These are phyloP conservation scores for Andrena trimmerana DNA, from an alignment of 2,888 invertebrate genomes.

Conservation along the genomic window DNA sequence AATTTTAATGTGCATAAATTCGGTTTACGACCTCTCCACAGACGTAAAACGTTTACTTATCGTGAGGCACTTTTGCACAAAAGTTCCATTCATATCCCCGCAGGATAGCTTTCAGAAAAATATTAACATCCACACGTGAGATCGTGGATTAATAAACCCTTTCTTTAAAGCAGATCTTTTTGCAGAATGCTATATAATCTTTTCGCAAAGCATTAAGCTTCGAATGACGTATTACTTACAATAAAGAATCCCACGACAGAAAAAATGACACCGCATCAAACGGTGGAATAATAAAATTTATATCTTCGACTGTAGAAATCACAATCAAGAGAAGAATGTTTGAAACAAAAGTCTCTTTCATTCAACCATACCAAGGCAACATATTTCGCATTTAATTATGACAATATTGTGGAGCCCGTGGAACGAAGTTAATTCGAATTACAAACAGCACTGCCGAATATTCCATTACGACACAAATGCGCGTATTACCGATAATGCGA, in stretches of 20 bases:
- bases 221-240: background rate
- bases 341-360: background rate
- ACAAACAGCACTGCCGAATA: slow-evolving; percentile 2
- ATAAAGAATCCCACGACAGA: background rate
- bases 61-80: background rate
- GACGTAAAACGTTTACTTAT: background rate
- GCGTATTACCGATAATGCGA: slow-evolving; percentile 39
- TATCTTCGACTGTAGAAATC: background rate
- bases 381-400: background rate
- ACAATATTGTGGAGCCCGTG: background rate
- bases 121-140: background rate
- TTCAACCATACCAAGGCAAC: too few relatives aligned
- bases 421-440: slow-evolving; percentile 5
- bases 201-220: background rate
- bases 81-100: background rate
- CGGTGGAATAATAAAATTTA: background rate
- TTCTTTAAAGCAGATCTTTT: background rate
- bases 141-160: background rate
- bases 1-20: slow-evolving; percentile 8
- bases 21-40: slow-evolving; percentile 17
- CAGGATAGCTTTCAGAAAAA: background rate
- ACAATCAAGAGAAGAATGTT: background rate
- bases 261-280: background rate
- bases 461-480: slow-evolving; percentile 29
- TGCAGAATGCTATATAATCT: background rate